Conservation (phyloP, 2,888 invertebrate genomes). For the Saturnia japonica region DNA sequence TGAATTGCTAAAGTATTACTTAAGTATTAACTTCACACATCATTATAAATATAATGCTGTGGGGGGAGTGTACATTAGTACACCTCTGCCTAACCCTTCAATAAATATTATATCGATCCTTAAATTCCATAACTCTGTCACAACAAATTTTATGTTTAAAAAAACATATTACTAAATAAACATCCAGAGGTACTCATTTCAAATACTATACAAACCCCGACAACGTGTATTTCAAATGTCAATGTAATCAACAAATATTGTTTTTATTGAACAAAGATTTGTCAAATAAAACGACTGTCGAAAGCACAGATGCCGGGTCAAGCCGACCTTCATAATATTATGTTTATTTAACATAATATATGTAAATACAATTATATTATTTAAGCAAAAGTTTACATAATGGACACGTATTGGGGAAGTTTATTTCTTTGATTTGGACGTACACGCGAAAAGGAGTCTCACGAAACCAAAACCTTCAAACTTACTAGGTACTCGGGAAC, state of each 20-base stretch:
- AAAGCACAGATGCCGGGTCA: conserved; percentile 8
- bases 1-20: no score
- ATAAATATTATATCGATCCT: not conserved
- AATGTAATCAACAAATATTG: conserved; percentile 25
- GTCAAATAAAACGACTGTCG: conserved; percentile 28
- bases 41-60: no score
- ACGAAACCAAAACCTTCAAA: conserved; percentile 1
- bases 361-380: conserved; percentile 18
- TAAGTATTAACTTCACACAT: no score
- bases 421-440: conserved; percentile 15
- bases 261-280: conserved; percentile 27
- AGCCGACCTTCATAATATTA: conserved; percentile 32
- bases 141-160: not conserved
- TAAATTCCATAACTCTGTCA: not conserved
- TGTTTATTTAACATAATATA: conserved; percentile 17
- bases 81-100: no score
- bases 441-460: not conserved
- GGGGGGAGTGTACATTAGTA: no score
- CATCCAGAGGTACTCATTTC: not conserved
- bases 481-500: not conserved
- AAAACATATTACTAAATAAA: not conserved
- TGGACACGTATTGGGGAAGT: conserved; percentile 17
- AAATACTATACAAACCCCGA: not conserved
- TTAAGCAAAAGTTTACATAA: conserved; percentile 19
- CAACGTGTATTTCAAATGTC: conserved; percentile 22